These are phyloP conservation scores for Dissostichus mawsoni DNA, from an alignment of 2,113 vertebrate species.

Conservation along the genomic window DNA sequence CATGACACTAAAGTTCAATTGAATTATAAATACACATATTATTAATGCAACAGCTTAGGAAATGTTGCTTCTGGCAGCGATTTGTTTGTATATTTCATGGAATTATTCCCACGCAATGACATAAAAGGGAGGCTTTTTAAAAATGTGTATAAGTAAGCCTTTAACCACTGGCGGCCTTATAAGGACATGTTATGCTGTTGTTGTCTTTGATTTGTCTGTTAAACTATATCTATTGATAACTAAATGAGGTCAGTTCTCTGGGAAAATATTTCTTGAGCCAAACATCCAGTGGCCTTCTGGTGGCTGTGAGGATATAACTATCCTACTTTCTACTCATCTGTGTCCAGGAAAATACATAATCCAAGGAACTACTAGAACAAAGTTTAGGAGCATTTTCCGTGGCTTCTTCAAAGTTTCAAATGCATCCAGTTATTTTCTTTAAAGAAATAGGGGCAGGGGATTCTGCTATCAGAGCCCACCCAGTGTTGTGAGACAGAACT, in stretches of 20 bases:
- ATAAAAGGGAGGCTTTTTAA: too few relatives aligned
- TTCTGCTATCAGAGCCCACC: background rate
- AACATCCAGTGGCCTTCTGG: background rate
- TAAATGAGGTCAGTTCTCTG: background rate
- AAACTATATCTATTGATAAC: background rate
- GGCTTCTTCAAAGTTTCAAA: background rate
- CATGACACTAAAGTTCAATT: background rate
- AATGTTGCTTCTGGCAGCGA: too few relatives aligned
- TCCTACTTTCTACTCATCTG: too few relatives aligned
- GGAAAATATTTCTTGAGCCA: background rate
- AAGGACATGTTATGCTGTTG: background rate
- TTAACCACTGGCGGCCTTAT: background rate
- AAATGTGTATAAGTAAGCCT: too few relatives aligned
- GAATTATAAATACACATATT: background rate
- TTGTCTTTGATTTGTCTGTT: background rate
- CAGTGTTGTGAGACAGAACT: constrained; percentile 2
- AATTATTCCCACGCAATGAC: background rate
- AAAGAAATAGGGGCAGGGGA: background rate
- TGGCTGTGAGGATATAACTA: background rate
- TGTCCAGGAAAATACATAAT: background rate
- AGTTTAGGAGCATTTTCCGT: background rate
- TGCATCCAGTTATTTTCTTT: background rate
- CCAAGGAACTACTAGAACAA: background rate
- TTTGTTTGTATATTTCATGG: background rate
- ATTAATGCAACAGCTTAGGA: too few relatives aligned